A percentile compares a stretch with the other conserved stretches of the same genome.
Evolutionary conservation across 2,113 vertebrate genomes (phyloP).

Genomic region (Butorides virescens): DNA sequence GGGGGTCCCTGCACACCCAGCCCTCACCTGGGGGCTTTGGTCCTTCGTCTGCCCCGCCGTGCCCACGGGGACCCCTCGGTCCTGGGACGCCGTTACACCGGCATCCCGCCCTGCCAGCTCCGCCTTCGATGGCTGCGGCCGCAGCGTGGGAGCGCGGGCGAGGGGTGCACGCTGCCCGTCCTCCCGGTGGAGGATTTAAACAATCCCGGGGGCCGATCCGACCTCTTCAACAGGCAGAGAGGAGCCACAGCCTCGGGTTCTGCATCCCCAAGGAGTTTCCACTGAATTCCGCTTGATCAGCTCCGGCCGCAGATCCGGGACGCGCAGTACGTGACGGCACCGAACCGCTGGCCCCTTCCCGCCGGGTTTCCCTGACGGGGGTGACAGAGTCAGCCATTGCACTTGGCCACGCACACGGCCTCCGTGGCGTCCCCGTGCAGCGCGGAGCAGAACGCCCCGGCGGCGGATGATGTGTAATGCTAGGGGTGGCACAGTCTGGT

Average conservation of each 20-base stretch:
- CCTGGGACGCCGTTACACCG: not conserved
- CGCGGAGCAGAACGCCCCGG: not conserved
- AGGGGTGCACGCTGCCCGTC: too few relatives aligned
- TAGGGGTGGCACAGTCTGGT: not conserved
- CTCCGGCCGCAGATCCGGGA: not conserved
- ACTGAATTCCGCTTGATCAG: not conserved
- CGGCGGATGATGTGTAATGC: not conserved
- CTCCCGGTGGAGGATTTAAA: not conserved
- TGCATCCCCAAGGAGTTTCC: not conserved
- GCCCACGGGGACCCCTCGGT: not conserved
- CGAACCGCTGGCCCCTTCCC: not conserved
- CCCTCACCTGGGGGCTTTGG: not conserved
- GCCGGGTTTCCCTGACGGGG: not conserved
- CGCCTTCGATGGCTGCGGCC: rapidly evolving
- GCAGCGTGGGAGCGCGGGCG: rapidly evolving
- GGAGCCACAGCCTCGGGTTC: rapidly evolving
- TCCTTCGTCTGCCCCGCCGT: not conserved
- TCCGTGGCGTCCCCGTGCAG: not conserved
- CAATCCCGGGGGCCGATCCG: rapidly evolving
- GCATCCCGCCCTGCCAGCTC: not conserved
- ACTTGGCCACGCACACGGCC: not conserved
- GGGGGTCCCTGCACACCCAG: rapidly evolving
- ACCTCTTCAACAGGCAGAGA: not conserved
- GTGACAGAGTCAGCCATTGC: constrained; percentile 14
- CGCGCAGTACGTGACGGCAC: rapidly evolving